phyloP scores from a whole-genome alignment of 1,140 invertebrate species.

The Hetaerina americana region DNA sequence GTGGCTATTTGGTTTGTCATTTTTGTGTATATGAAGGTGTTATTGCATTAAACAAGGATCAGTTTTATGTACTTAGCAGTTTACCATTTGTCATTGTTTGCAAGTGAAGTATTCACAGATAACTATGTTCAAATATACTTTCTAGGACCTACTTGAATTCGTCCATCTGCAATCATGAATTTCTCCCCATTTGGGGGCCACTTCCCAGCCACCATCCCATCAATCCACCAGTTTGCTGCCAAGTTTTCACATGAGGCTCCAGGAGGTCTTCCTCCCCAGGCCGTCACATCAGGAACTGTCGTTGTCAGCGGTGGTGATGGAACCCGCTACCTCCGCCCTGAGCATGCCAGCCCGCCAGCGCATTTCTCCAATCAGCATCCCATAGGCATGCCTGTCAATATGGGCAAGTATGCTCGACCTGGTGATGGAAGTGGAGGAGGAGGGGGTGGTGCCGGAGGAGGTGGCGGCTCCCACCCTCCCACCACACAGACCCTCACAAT shows the following conservation, averaged over 20 bases:
- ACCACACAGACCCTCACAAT: constrained; percentile 2
- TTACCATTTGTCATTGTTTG: too few relatives aligned
- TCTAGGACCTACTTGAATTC: neutral
- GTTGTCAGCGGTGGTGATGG: constrained; percentile 47
- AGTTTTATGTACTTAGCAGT: too few relatives aligned
- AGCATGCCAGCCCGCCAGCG: constrained; percentile 35
- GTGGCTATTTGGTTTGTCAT: too few relatives aligned
- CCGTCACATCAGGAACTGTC: constrained; percentile 20
- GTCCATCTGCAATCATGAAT: constrained; percentile 38
- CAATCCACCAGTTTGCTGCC: constrained; percentile 46
- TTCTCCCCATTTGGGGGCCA: constrained; percentile 51
- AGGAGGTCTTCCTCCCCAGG: constrained; percentile 20
- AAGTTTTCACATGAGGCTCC: constrained; percentile 45
- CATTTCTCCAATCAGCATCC: constrained; percentile 36
- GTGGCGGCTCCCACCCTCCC: neutral
- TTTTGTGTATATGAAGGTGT: too few relatives aligned
- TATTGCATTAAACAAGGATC: too few relatives aligned
- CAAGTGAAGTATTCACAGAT: too few relatives aligned
- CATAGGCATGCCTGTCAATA: constrained; percentile 57
- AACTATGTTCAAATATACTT: too few relatives aligned
- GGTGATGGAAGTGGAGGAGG: constrained; percentile 1
- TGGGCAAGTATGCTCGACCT: constrained; percentile 27
- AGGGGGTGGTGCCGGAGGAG: neutral
- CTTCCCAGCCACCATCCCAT: constrained; percentile 44
- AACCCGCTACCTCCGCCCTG: constrained; percentile 56